These are phyloP conservation scores for Leptoclinus maculatus DNA, from an alignment of 2,797 vertebrate genomes.

Conservation along the genomic window DNA sequence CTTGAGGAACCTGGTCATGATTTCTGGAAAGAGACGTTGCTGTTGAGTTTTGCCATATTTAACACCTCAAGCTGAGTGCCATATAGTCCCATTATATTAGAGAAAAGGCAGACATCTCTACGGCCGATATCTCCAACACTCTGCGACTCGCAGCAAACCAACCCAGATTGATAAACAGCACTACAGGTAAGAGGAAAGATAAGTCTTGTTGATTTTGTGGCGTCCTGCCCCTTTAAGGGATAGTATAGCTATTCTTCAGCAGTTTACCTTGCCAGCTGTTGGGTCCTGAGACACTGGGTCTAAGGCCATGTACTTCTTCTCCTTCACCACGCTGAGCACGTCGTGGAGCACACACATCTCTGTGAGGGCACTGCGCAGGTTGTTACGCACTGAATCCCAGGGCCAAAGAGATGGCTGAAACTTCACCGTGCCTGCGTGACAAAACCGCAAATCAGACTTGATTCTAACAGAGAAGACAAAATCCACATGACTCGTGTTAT, in stretches of 20 bases:
- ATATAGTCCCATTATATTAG: neutral
- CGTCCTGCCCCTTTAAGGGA: neutral
- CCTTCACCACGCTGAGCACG: conserved; percentile 95
- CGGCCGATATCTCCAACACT: neutral
- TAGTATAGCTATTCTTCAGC: neutral
- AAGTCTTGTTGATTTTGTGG: neutral
- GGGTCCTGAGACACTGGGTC: conserved; percentile 95
- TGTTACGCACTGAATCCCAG: conserved; percentile 98
- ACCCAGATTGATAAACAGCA: neutral
- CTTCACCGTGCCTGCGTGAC: conserved; percentile 89
- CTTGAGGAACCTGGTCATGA: neutral
- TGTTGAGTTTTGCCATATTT: neutral
- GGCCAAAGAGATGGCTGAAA: conserved; percentile 98
- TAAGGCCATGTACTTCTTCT: conserved; percentile 98
- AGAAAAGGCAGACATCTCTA: neutral
- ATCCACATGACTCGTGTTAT: neutral
- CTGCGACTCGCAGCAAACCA: neutral
- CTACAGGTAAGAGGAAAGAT: neutral
- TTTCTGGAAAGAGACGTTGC: neutral
- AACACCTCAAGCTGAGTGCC: neutral
- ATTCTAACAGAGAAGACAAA: neutral
- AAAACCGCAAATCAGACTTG: neutral
- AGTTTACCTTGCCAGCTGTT: conserved; percentile 76
- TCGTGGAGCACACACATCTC: conserved; percentile 98
- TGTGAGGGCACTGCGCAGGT: conserved; percentile 91